Percentiles rank a stretch among this genome's conserved stretches.
Conservation (phyloP, 1,140 invertebrate species). For the Rhysida immarginata region DNA sequence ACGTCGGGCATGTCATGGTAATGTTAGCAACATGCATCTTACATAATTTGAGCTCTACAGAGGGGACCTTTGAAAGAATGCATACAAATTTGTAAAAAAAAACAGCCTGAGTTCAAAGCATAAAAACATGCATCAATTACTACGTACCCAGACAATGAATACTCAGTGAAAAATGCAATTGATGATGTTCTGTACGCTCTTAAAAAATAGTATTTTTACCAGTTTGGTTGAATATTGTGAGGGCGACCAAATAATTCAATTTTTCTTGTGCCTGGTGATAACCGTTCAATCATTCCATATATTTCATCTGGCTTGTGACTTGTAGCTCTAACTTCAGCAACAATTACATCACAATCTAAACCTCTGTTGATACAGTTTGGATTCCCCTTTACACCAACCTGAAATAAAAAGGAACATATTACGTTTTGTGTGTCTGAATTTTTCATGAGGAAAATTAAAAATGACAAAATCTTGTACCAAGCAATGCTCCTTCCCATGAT, state of each 20-base stretch:
- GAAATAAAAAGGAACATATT: constrained; percentile 12
- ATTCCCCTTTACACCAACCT: constrained; percentile 86
- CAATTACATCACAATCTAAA: constrained; percentile 93
- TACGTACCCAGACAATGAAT: too few relatives aligned
- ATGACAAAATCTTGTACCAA: constrained; percentile 39
- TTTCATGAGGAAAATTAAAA: constrained; percentile 4
- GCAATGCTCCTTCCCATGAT: constrained; percentile 98
- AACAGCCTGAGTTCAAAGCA: too few relatives aligned
- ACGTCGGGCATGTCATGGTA: too few relatives aligned
- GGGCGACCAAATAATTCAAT: constrained; percentile 94
- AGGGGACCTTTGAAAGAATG: too few relatives aligned
- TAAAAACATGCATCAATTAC: too few relatives aligned
- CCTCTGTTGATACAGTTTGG: constrained; percentile 80
- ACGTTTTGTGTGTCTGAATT: not conserved
- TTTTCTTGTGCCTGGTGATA: constrained; percentile 73
- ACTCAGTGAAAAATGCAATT: too few relatives aligned
- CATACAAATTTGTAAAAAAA: too few relatives aligned
- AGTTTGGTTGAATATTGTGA: constrained; percentile 96
- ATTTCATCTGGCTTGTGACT: constrained; percentile 98
- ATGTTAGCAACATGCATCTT: too few relatives aligned
- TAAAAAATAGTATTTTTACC: too few relatives aligned
- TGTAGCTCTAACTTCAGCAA: constrained; percentile 91
- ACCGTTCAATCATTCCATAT: constrained; percentile 55
- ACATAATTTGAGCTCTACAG: too few relatives aligned
- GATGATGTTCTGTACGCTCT: too few relatives aligned